Conservation (phyloP, 1,140 invertebrate species). For the Harpegnathos saltator region DNA sequence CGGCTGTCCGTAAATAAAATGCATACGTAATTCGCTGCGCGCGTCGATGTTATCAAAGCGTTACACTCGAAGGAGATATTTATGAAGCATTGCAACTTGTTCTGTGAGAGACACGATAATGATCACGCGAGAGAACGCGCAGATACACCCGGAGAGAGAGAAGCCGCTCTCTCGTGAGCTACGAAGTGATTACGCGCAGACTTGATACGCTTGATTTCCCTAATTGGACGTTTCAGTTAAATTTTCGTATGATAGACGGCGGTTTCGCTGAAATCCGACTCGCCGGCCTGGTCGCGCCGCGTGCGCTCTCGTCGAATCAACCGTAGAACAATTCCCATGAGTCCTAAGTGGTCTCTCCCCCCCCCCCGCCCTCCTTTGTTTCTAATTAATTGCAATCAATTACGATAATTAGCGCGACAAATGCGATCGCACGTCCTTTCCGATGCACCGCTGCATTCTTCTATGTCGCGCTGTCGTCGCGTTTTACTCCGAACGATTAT, state of each 20-base stretch:
- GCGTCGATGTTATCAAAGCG: constrained; percentile 3
- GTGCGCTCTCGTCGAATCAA: constrained; percentile 13
- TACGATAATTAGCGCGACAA: constrained; percentile 77
- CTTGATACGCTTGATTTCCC: constrained; percentile 49
- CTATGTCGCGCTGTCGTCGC: constrained; percentile 18
- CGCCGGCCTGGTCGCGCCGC: not conserved
- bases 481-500: not conserved
- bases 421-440: constrained; percentile 65
- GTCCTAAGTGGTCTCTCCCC: not conserved
- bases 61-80: constrained; percentile 34
- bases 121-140: not conserved
- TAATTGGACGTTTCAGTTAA: constrained; percentile 51
- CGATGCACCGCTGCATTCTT: constrained; percentile 4
- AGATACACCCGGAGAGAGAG: not conserved
- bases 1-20: constrained; percentile 3
- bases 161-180: not conserved
- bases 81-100: constrained; percentile 38
- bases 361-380: constrained; percentile 16
- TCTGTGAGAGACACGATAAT: constrained; percentile 41
- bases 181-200: constrained; percentile 3
- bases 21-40: constrained; percentile 2
- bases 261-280: not conserved
- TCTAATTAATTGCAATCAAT: constrained; percentile 81
- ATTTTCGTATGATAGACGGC: constrained; percentile 41
- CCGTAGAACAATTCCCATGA: constrained; percentile 9